Conservation (phyloP, 2,113 vertebrate genomes). For the Cebus imitator region DNA sequence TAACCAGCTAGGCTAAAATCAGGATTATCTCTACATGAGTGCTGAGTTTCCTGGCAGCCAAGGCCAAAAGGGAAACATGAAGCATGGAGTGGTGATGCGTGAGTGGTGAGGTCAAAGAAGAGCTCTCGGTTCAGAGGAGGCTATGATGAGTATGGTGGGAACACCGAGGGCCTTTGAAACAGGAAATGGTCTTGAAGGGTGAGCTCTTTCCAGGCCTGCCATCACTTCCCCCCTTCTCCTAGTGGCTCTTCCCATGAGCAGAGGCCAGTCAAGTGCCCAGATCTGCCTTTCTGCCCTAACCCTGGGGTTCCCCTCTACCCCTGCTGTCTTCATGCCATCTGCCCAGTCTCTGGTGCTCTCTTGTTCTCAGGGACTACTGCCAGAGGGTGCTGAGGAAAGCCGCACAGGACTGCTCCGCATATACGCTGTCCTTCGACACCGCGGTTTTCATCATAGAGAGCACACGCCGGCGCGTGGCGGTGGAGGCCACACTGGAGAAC, state of each 20-base stretch:
- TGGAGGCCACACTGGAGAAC: conserved; percentile 93
- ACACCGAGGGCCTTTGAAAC: background rate
- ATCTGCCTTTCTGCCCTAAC: no score
- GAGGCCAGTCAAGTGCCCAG: background rate
- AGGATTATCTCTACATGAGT: background rate
- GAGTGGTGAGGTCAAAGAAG: background rate
- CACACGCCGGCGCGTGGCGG: conserved; percentile 88
- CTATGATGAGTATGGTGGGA: background rate
- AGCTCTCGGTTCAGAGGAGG: background rate
- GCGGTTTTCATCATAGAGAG: conserved; percentile 89
- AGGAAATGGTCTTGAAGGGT: background rate
- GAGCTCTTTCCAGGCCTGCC: background rate
- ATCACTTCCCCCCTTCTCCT: background rate
- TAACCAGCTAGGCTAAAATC: background rate
- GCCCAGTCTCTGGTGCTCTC: background rate
- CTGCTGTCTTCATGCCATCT: accelerated
- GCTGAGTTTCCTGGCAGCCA: conserved; percentile 43
- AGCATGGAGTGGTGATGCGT: accelerated
- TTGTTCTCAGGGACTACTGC: conserved; percentile 90
- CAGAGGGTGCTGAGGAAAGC: conserved; percentile 81
- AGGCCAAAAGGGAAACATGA: background rate
- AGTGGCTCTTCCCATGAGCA: background rate
- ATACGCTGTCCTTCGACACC: conserved; percentile 83
- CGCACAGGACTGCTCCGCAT: conserved; percentile 77
- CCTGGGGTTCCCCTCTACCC: background rate